Conservation (phyloP, 2,797 vertebrate species). For the Bryconaethiops microstoma region DNA sequence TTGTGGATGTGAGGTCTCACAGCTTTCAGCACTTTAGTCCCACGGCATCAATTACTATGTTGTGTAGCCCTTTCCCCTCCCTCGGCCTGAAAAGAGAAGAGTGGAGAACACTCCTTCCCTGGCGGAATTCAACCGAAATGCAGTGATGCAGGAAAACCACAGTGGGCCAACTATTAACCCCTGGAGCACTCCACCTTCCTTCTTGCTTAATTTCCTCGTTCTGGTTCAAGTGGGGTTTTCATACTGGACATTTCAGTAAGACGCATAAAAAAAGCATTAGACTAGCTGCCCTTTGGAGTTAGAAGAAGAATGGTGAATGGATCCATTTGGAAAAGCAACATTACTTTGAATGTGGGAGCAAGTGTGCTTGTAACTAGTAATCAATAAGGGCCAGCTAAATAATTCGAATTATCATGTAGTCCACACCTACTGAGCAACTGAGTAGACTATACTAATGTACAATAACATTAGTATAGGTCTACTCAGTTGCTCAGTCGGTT, state of each 20-base stretch:
- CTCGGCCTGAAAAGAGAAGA: slow-evolving; percentile 57
- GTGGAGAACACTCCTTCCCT: slow-evolving; percentile 67
- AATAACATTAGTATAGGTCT: background rate
- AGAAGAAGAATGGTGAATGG: background rate
- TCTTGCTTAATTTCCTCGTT: slow-evolving; percentile 81
- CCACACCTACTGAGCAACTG: too few species aligned
- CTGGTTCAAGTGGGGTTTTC: slow-evolving; percentile 55
- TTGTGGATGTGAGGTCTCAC: slow-evolving; percentile 70
- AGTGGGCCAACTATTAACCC: slow-evolving; percentile 70
- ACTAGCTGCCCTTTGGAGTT: too few species aligned
- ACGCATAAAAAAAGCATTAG: slow-evolving; percentile 59
- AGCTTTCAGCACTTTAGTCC: slow-evolving; percentile 69
- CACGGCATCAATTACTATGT: slow-evolving; percentile 77
- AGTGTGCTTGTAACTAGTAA: background rate
- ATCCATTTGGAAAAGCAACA: background rate
- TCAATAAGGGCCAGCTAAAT: background rate
- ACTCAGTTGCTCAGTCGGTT: background rate
- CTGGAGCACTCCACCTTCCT: slow-evolving; percentile 75
- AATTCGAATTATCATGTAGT: too few species aligned
- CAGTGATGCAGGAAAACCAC: slow-evolving; percentile 73
- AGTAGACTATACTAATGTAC: too few species aligned
- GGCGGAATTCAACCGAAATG: slow-evolving; percentile 64
- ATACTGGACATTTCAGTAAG: slow-evolving; percentile 62
- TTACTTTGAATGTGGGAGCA: background rate
- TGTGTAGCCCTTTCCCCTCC: slow-evolving; percentile 68